Evolutionary conservation across 2,888 invertebrate species (phyloP).

Genomic region (Scotopteryx bipunctaria): DNA sequence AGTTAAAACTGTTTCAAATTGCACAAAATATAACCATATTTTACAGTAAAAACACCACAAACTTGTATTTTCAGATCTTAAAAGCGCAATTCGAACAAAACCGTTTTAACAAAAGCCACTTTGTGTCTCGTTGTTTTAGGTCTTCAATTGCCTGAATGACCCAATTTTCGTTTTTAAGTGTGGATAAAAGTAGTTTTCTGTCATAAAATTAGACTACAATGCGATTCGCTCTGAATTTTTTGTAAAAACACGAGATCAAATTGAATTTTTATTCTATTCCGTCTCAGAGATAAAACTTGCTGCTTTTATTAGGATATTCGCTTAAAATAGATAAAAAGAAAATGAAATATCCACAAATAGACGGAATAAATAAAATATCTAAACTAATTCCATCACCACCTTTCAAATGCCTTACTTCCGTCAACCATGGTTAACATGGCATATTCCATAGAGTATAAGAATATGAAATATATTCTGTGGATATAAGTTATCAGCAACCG

Average conservation of each 20-base stretch:
- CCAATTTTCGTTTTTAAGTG: slow-evolving; percentile 14
- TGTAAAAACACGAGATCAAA: not conserved
- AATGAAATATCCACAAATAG: no score
- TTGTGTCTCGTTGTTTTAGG: slow-evolving; percentile 5
- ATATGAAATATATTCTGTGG: no score
- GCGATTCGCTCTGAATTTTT: not conserved
- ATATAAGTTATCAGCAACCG: slow-evolving; percentile 9
- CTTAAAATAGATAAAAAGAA: no score
- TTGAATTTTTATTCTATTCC: not conserved
- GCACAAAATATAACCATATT: slow-evolving; percentile 19
- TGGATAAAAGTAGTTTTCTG: slow-evolving; percentile 9
- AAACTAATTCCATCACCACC: no score
- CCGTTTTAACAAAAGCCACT: slow-evolving; percentile 6
- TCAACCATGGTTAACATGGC: no score
- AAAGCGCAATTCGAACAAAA: slow-evolving; percentile 1
- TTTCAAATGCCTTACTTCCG: no score
- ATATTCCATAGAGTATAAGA: slow-evolving; percentile 11
- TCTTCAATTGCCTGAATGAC: slow-evolving; percentile 1
- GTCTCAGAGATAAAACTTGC: no score
- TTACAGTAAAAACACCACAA: slow-evolving; percentile 4
- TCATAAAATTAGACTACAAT: slow-evolving; percentile 1
- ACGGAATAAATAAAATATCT: no score
- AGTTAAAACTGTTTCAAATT: slow-evolving; percentile 17
- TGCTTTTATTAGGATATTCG: no score
- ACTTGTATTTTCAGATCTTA: slow-evolving; percentile 6